These are phyloP conservation scores for Bombus terrestris DNA, from an alignment of 1,140 invertebrate genomes.

Conservation along the genomic window DNA sequence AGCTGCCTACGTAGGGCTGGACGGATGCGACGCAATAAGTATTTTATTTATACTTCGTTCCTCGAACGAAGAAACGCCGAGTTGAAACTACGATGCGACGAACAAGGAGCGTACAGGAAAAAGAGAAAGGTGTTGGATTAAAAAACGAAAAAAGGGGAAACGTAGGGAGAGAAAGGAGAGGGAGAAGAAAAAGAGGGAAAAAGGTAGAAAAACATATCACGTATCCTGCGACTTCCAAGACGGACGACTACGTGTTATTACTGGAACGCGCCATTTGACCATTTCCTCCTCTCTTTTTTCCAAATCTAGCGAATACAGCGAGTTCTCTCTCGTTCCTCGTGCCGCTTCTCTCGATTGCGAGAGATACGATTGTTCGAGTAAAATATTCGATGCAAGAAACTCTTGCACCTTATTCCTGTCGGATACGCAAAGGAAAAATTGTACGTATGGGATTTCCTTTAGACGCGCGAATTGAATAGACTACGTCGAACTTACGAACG, in stretches of 20 bases:
- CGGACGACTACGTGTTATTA: not conserved
- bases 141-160: not conserved
- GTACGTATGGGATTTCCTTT: too few relatives aligned
- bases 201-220: slow-evolving; percentile 54
- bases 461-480: too few relatives aligned
- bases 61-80: slow-evolving; percentile 3
- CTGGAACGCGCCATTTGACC: not conserved
- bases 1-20: slow-evolving; percentile 78
- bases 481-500: not conserved
- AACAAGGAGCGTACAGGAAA: slow-evolving; percentile 24
- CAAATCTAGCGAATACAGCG: not conserved
- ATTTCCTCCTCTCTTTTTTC: too few relatives aligned
- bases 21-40: slow-evolving; percentile 74
- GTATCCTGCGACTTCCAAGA: slow-evolving; percentile 50
- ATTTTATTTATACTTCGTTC: slow-evolving; percentile 55
- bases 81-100: slow-evolving; percentile 25
- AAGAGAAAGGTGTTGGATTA: not conserved
- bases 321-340: not conserved
- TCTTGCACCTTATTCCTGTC: too few relatives aligned
- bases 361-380: too few relatives aligned
- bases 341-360: not conserved
- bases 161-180: not conserved
- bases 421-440: too few relatives aligned
- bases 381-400: too few relatives aligned
- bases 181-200: not conserved